A percentile compares a stretch with the other conserved stretches of the same genome.
Evolutionary conservation across 92 coral and sea anemone species (phyloP).

Genomic region (Porites divaricata): DNA sequence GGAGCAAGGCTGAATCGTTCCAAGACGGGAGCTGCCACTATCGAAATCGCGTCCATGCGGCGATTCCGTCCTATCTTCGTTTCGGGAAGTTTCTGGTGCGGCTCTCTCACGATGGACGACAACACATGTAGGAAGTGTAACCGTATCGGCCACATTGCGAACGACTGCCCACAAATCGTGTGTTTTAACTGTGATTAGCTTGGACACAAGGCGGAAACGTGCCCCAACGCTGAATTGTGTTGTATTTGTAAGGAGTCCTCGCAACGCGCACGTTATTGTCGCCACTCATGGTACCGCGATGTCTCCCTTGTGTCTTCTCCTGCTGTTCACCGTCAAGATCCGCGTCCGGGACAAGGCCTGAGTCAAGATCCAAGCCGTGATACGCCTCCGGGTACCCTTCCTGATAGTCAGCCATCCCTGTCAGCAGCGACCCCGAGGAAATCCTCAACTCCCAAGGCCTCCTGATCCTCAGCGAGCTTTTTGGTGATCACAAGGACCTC

Average conservation of each 20-base stretch:
- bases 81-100: conserved; percentile 4
- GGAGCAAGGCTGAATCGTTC: conserved; percentile 27
- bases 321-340: no score
- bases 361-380: no score
- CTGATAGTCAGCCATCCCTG: no score
- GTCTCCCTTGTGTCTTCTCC: no score
- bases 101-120: background rate
- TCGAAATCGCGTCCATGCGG: background rate
- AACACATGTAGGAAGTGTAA: conserved; percentile 25
- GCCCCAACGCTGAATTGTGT: background rate
- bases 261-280: background rate
- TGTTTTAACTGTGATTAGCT: conserved; percentile 36
- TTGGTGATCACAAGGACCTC: no score
- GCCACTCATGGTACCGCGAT: no score
- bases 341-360: no score
- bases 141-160: conserved; percentile 12
- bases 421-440: no score
- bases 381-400: no score
- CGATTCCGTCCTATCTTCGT: background rate
- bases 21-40: conserved; percentile 15
- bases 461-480: no score
- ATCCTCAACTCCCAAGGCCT: no score
- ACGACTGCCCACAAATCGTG: background rate
- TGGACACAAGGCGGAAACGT: conserved; percentile 9
- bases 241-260: background rate